A percentile compares a stretch with the other conserved stretches of the same genome.
phyloP scores from a whole-genome alignment of 2,888 invertebrate species.

The Acanthosepion esculentum region DNA sequence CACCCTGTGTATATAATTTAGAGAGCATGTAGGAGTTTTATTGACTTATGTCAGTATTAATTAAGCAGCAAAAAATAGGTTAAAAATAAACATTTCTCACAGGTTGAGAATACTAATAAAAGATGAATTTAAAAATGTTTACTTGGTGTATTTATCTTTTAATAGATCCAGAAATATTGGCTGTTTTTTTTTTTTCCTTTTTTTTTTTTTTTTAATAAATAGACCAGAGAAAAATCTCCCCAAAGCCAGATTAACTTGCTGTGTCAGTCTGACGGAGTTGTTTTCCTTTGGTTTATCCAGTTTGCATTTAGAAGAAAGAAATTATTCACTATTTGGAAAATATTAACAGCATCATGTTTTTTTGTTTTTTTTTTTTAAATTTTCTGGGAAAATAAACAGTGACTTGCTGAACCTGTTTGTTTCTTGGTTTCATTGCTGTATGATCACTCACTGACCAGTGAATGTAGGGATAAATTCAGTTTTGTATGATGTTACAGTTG shows the following conservation, averaged over 20 bases:
- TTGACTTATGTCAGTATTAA: not conserved
- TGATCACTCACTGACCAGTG: not conserved
- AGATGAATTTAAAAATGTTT: not conserved
- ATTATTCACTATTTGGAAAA: not conserved
- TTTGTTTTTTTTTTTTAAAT: not conserved
- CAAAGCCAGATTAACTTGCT: not conserved
- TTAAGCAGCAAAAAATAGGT: not conserved
- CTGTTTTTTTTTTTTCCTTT: not conserved
- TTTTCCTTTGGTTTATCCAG: not conserved
- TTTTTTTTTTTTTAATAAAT: too few species aligned
- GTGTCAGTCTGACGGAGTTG: not conserved
- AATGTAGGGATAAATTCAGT: not conserved
- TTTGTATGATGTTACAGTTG: not conserved
- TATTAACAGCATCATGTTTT: not conserved
- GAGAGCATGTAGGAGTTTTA: not conserved
- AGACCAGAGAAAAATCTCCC: not conserved
- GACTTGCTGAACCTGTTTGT: not conserved
- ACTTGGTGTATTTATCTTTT: not conserved
- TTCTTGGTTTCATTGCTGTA: not conserved
- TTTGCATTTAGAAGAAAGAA: not conserved
- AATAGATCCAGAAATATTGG: not conserved
- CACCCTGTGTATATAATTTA: too few species aligned
- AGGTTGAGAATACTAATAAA: not conserved
- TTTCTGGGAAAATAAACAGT: not conserved
- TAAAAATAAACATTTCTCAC: not conserved